Evolutionary conservation across 2,888 invertebrate species (phyloP), one percentile per base, ranked within the genome.

Genomic region (Aspidapion aeneum): DNA sequence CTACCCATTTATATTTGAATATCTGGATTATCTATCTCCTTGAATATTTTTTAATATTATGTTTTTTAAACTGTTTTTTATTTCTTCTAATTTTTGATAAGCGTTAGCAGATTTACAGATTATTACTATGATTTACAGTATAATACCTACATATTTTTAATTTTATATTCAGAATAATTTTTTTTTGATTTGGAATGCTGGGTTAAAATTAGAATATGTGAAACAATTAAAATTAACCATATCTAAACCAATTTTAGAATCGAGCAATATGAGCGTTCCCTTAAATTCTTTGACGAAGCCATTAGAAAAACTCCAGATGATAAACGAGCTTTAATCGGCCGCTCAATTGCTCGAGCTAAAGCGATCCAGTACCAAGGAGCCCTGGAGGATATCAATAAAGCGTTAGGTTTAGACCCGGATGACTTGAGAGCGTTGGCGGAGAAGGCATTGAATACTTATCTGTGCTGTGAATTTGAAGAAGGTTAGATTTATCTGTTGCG

Each of bases 361-460:
- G 80, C 83, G 17, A 84, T 83, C 51, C 78, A 84, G 71, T 86
- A 85, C 69, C 58, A 66, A 55, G 84, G 82, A 0, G 86, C 86
- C 54, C 74, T 85, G 62, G 79, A 75, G 54, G 86, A 86, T 68
- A 82, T 82, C 3, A 80, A 78, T 16, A 79, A 78, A 63, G 84
- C 87, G 21, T 65, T 80, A 3, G 66, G 70, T 21, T 18, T 75
- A 2, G 73, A 75, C 55, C 73, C 75, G 0, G 74, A 75, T 9
- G 75, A 80, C 66, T 66, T 80, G 19, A 72, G 72, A 0, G 70
- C 74, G 2, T 61, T 74, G 7, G 79, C 78, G 1, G 73, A 76
- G 21, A 77, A 77, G 68, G 78, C 79, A 16, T 67, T 76, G 1
- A 74, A 74, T 59, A 77, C 75, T 0, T 80, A 79, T 65, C 65